Base-by-base conservation (phyloP, 1,140 invertebrate species). In the Sipha flava region DNA sequence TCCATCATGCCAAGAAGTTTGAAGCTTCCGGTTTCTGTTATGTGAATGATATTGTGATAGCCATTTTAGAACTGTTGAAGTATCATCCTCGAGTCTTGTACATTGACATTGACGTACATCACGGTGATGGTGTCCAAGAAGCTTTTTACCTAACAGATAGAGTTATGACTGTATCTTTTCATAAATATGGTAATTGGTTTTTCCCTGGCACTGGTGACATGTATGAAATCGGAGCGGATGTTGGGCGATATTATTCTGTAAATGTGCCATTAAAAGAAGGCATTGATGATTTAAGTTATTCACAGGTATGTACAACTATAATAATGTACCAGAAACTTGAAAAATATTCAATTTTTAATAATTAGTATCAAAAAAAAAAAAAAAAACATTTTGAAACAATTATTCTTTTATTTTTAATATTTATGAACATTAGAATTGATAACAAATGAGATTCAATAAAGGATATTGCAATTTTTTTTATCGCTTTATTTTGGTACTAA, bases 1-100 rank as follows among this genome's bases (percentile, higher is more conserved):
- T 99, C 29, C 98, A 99, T 89, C 98, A 99, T 88, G 98, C 98
- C 0, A 99, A 99, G 86, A 99, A 99, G 85, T 98, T 97, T 85
- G 97, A 99, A 87, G 97, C 97, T 0, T 98, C 96, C 14, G 95
- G 94, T 34, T 98, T 98, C 84, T 98, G 96, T 86, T 98, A 98
- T 84, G 95, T 98, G 1, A 99, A 99, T 85, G 98, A 99, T 85
- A 99, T 99, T 82, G 98, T 99, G 0, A 95, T 99, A 81, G 97
- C 94, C 0, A 99, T 99, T 83, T 86, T 99, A 73, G 98, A 99
- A 86, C 87, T 99, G 16, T 86, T 99, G 0, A 98, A 97, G 85
- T 97, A 97, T 84, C 94, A 98, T 86, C 92, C 95, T 1, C 87
- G 98, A 82, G 98, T 99, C 14, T 86, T 99, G 16, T 99, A 99